phyloP scores from a whole-genome alignment of 2,113 vertebrate genomes.

The Emydura subglobosa region DNA sequence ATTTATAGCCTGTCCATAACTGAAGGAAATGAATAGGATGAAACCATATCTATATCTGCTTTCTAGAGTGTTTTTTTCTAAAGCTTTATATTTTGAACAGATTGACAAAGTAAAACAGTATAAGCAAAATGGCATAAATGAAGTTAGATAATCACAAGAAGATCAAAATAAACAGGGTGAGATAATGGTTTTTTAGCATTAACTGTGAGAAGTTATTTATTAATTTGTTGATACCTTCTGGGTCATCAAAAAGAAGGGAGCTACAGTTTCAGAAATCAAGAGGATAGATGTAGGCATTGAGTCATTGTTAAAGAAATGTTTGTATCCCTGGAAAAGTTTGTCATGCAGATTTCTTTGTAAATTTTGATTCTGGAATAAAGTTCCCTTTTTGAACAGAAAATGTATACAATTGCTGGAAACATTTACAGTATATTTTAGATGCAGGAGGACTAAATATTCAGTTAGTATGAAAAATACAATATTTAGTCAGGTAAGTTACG shows the following conservation, averaged over 20 bases:
- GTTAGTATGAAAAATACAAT: accelerated
- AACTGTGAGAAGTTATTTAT: background rate
- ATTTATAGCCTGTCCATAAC: slow-evolving; percentile 12
- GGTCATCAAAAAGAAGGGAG: background rate
- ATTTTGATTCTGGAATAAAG: background rate
- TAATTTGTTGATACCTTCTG: background rate
- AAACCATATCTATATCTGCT: slow-evolving; percentile 16
- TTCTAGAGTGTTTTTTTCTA: background rate
- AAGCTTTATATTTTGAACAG: slow-evolving; percentile 22
- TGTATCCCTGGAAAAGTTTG: background rate
- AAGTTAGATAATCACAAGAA: slow-evolving; percentile 22
- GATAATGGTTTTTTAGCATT: background rate
- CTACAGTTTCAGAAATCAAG: accelerated
- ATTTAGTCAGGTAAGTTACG: background rate
- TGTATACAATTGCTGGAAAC: accelerated
- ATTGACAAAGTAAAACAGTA: background rate
- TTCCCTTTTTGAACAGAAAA: accelerated
- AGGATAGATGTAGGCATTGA: accelerated
- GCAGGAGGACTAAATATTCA: background rate
- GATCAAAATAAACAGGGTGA: accelerated
- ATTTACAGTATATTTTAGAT: accelerated
- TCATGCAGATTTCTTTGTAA: slow-evolving; percentile 2
- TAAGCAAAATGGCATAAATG: background rate
- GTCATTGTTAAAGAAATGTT: accelerated
- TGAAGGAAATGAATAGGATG: accelerated